Percentiles rank a stretch among this genome's conserved stretches.
Evolutionary conservation across 2,888 invertebrate genomes (phyloP).

Genomic region (Apamea sordens): DNA sequence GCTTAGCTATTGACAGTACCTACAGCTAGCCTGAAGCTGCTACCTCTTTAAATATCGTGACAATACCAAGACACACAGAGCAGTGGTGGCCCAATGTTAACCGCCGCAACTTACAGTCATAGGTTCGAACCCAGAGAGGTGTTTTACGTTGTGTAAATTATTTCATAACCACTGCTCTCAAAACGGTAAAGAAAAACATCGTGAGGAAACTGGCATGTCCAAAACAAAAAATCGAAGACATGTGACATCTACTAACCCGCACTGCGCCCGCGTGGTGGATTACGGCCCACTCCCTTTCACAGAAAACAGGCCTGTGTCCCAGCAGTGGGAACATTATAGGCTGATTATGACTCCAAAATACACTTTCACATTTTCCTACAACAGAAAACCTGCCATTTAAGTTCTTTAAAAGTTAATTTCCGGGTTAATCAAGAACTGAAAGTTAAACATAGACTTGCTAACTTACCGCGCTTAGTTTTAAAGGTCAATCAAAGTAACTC

Average conservation of each 20-base stretch:
- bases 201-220: too few relatives aligned
- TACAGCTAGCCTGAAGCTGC: too few relatives aligned
- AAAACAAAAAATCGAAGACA: neutral
- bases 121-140: neutral
- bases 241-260: neutral
- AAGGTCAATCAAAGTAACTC: constrained; percentile 52
- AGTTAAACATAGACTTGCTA: constrained; percentile 41
- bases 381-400: constrained; percentile 1
- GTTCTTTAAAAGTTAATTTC: constrained; percentile 48
- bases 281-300: too few relatives aligned
- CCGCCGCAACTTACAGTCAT: neutral
- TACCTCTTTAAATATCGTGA: neutral
- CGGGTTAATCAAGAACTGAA: constrained; percentile 43
- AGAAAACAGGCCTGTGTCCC: neutral
- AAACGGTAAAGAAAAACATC: too few relatives aligned
- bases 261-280: neutral
- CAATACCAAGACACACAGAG: neutral
- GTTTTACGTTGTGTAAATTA: neutral
- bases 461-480: constrained; percentile 44
- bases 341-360: neutral
- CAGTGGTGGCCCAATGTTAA: neutral
- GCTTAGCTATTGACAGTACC: too few relatives aligned
- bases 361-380: neutral
- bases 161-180: neutral
- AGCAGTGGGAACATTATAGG: neutral